Evolutionary conservation across 2,113 vertebrate species (phyloP).

Genomic region (Bubo blakistoni): DNA sequence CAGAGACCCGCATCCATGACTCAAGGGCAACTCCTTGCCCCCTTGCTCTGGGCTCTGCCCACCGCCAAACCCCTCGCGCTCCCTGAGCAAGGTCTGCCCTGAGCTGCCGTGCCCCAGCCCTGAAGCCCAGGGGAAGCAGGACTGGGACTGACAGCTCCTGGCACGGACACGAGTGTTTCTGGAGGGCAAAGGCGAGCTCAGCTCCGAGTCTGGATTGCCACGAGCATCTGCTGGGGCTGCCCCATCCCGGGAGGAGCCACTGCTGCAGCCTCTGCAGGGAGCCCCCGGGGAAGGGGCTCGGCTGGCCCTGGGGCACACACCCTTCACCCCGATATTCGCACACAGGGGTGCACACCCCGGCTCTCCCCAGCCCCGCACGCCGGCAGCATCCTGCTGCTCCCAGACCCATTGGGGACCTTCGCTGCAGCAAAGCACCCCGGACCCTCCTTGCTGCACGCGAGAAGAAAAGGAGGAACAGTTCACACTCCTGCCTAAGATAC

Average conservation of each 20-base stretch:
- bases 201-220: background rate
- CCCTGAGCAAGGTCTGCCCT: background rate
- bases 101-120: too few species aligned
- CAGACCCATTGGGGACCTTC: background rate
- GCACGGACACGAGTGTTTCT: background rate
- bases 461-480: background rate
- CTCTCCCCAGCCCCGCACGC: background rate
- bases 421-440: too few species aligned
- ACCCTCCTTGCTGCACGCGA: rapidly evolving
- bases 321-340: rapidly evolving
- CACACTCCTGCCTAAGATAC: background rate
- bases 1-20: rapidly evolving
- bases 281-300: rapidly evolving
- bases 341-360: too few species aligned
- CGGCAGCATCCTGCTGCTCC: background rate
- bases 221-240: background rate
- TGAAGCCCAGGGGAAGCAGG: background rate
- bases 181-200: background rate
- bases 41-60: background rate
- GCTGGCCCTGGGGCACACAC: rapidly evolving
- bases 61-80: too few species aligned
- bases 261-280: too few species aligned
- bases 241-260: background rate
- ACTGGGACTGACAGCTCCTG: background rate
- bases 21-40: background rate